These are phyloP conservation scores for Eucera pruinosa DNA, from an alignment of 2,888 invertebrate genomes.

Conservation along the genomic window DNA sequence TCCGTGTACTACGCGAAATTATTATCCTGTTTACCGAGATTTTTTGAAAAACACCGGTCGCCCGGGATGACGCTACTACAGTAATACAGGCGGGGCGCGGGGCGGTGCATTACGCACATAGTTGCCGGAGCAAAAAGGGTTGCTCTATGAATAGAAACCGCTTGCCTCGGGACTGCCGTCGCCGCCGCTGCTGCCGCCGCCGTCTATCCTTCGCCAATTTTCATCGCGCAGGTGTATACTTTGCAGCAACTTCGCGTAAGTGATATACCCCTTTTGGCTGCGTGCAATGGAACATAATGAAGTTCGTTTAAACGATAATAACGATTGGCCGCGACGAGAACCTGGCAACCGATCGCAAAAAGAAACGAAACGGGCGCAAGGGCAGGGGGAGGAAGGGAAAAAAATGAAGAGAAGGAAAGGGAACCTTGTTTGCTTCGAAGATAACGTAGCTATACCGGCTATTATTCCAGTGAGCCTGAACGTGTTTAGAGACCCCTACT, in stretches of 20 bases:
- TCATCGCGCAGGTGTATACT: neutral
- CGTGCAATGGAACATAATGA: slow-evolving; percentile 8
- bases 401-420: neutral
- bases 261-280: neutral
- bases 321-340: slow-evolving; percentile 15
- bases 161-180: neutral
- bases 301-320: slow-evolving; percentile 30
- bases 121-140: slow-evolving; percentile 11
- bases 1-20: slow-evolving; percentile 31
- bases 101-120: too few relatives aligned
- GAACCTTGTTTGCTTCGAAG: slow-evolving; percentile 51
- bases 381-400: neutral
- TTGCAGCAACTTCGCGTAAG: slow-evolving; percentile 13
- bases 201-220: slow-evolving; percentile 7
- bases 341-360: slow-evolving; percentile 6
- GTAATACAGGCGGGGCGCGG: too few relatives aligned
- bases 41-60: slow-evolving; percentile 17
- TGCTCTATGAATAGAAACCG: slow-evolving; percentile 28
- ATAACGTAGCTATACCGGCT: slow-evolving; percentile 47
- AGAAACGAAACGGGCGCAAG: neutral
- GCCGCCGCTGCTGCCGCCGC: too few relatives aligned
- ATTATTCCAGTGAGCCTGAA: slow-evolving; percentile 46
- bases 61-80: too few relatives aligned
- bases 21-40: slow-evolving; percentile 48
- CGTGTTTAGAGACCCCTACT: slow-evolving; percentile 57